Base-by-base conservation (phyloP, 1,140 invertebrate species). In the Diploscapter pachys region DNA sequence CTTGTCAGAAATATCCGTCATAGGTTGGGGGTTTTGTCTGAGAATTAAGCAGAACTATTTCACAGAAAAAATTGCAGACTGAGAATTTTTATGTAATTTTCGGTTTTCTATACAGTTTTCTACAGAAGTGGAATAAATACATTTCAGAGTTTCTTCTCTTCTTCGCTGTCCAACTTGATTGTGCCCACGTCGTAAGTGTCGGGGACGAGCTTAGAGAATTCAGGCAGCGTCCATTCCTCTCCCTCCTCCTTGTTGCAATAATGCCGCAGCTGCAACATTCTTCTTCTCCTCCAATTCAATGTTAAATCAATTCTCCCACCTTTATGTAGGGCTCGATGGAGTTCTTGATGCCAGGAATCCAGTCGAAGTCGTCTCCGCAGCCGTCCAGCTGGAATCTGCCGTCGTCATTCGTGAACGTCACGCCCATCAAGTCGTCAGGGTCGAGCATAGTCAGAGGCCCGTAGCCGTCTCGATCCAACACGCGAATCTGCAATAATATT, bases 231-330 rank as follows among this genome's bases (percentile, higher is more conserved):
- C 53, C 76, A 68, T 9, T 68, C 56, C 63, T 83, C 82, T 56
- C 82, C 82, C 54, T 83, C 77, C 49, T 79, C 81, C 57, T 70
- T 81, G 78, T 84, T 83, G 73, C 82, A 83, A 63, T 80, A 82
- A 66, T 83, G 82, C 59, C 73, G 73, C 62, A 83, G 82, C 72
- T 79, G 70, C 56, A 74, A 62, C 31, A 31, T 31, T 31, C 31
- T 63, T 13, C 50, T 63, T 63, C 8, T 8, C 31, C 8, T 8
- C 31, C 31, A 31, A 1, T 31, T 31, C 31, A 31, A 31, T 31
- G 31, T 31, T 31, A 31, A 31, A 0, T 31, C 31, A 31, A 31
- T 31, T 1, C 31, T 31, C 31, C 31, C 31, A 74, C 73, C 66
- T 76, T 52, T 61, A 83, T 80, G 74, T 83, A 83, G 6, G 81